Evolutionary conservation across 1,140 invertebrate genomes (phyloP).

Genomic region (Trachymyrmex cornetzi): DNA sequence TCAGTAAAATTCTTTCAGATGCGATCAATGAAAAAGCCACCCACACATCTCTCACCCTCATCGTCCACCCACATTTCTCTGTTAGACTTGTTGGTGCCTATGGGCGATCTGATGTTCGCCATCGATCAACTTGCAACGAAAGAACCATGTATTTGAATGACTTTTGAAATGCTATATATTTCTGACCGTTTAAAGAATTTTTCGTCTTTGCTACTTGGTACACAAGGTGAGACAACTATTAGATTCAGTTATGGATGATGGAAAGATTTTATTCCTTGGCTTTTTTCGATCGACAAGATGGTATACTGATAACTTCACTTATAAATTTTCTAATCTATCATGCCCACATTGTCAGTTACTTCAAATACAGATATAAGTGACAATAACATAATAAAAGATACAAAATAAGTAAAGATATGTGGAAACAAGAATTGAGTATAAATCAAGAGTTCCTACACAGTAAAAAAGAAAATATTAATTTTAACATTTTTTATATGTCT

Average conservation of each 20-base stretch:
- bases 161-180: slow-evolving; percentile 49
- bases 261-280: not conserved
- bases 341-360: not conserved
- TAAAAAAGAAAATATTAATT: too few species aligned
- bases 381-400: not conserved
- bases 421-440: not conserved
- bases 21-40: slow-evolving; percentile 77
- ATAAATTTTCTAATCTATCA: not conserved
- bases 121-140: slow-evolving; percentile 66
- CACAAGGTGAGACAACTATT: not conserved
- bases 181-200: slow-evolving; percentile 47
- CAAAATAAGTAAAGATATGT: not conserved
- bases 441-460: not conserved
- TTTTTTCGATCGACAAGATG: not conserved
- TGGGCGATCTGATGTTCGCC: slow-evolving; percentile 52
- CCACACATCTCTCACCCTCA: slow-evolving; percentile 77
- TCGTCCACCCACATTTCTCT: slow-evolving; percentile 79
- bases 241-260: slow-evolving; percentile 8
- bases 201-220: not conserved
- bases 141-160: slow-evolving; percentile 32
- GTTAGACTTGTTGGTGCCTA: slow-evolving; percentile 59
- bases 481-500: too few species aligned
- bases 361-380: not conserved
- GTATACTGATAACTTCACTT: not conserved
- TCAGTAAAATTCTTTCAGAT: slow-evolving; percentile 64